Evolutionary conservation across 2,797 vertebrate genomes (phyloP).

Genomic region (Myotis vivesi): DNA sequence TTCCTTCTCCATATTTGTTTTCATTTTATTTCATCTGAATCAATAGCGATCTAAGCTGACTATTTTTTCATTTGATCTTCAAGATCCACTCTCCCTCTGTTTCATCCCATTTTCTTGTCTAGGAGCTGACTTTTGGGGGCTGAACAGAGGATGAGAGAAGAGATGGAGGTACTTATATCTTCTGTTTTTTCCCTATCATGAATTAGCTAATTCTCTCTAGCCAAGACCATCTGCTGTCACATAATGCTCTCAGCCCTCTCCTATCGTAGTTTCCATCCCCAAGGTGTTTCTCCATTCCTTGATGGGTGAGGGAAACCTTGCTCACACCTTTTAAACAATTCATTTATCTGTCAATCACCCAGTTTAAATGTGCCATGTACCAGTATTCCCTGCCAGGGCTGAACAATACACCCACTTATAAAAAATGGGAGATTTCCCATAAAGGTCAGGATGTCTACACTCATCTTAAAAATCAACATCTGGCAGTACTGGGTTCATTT

Average conservation of each 20-base stretch:
- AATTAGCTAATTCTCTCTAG: neutral
- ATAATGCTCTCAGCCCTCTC: neutral
- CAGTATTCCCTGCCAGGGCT: neutral
- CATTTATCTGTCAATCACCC: neutral
- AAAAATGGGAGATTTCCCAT: neutral
- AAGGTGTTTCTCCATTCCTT: neutral
- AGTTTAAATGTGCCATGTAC: neutral
- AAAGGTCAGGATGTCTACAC: neutral
- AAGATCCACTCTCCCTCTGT: neutral
- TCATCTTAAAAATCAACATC: neutral
- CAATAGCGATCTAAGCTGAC: neutral
- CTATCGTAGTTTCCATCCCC: neutral
- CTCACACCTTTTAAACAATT: neutral
- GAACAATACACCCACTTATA: neutral
- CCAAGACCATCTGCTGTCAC: neutral
- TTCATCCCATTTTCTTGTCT: neutral
- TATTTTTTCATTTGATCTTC: neutral
- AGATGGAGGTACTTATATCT: neutral
- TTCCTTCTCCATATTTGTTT: neutral
- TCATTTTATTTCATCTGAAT: neutral
- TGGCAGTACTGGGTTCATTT: neutral
- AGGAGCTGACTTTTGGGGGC: neutral
- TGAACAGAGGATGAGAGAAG: neutral
- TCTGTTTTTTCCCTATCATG: neutral
- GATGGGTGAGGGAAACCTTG: neutral